Conservation (phyloP, 2,113 vertebrate species). For the Camelus bactrianus region DNA sequence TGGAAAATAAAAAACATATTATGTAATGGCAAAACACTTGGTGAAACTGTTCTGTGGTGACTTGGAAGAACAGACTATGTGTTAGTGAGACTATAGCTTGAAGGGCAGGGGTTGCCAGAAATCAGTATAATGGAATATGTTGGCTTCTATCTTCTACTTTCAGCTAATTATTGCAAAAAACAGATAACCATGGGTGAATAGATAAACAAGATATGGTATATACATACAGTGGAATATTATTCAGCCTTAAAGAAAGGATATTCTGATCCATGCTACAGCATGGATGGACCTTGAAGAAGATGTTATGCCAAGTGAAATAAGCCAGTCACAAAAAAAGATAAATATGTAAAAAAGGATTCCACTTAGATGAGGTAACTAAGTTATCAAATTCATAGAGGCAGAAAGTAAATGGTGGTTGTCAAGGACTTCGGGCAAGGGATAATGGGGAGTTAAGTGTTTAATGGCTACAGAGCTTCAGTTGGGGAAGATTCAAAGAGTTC, state of each 20-base stretch:
- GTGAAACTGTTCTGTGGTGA: background rate
- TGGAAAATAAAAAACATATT: background rate
- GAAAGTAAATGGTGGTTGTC: background rate
- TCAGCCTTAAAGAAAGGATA: background rate
- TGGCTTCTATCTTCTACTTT: conserved; percentile 39
- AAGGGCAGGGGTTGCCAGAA: background rate
- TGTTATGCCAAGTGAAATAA: background rate
- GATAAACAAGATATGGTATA: background rate
- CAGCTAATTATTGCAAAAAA: background rate
- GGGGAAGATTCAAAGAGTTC: background rate
- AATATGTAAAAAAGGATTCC: background rate
- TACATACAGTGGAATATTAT: background rate
- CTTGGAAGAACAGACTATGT: background rate
- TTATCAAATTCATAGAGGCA: background rate
- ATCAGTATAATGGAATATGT: background rate
- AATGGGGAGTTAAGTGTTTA: background rate
- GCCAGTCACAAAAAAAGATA: background rate
- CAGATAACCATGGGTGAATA: background rate
- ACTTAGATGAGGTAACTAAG: background rate
- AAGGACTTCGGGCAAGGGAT: background rate
- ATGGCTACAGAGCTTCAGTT: background rate
- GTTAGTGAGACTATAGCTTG: background rate
- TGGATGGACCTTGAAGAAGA: background rate
- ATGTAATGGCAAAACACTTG: background rate
- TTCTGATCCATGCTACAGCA: background rate